Evolutionary conservation across 2,113 vertebrate species (phyloP), one percentile per base, ranked within the genome.

Genomic region (Sander lucioperca): DNA sequence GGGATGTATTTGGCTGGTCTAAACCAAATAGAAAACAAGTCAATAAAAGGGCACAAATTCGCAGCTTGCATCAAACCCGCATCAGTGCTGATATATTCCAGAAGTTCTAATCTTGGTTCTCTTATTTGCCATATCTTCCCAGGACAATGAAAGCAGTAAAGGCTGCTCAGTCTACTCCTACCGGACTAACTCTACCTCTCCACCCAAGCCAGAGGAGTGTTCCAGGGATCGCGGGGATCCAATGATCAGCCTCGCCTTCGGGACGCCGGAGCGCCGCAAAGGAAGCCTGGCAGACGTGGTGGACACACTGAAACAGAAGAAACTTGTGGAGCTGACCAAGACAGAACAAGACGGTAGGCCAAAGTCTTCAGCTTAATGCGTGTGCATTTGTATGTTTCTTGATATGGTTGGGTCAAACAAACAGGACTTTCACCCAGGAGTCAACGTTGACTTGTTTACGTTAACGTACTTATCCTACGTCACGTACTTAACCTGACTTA

Each of bases 301-400:
- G 96, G 98, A 99, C 94, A 97, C 97, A 14, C 94, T 99, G 93
- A 99, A 99, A 87, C 98, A 99, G 95, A 99, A 99, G 96, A 99
- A 99, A 91, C 95, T 99, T 18, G 98, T 98, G 93, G 98, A 99
- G 92, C 96, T 99, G 96, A 99, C 97, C 81, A 97, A 97, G 91
- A 97, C 97, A 7, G 98, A 99, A 21, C 97, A 98, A 88, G 97
- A 99, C 64, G 98, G 98, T 99, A 96, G 84, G 96, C 54, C 3
- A 16, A 45, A 3, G 14, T 58, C 33, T 30, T 47, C 15, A 14
- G 3, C 10, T 45, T 3, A 6, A 12, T n/a, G 9, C 18, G 14
- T 77, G 73, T 73, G 66, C 11, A 6, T 69, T 4, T 47, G 39
- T 75, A 10, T 39, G 39, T 43, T 43, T 43, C 39, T 43, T 43